These are phyloP conservation scores for Yponomeuta cagnagella DNA, from an alignment of 2,888 invertebrate genomes.

Conservation along the genomic window DNA sequence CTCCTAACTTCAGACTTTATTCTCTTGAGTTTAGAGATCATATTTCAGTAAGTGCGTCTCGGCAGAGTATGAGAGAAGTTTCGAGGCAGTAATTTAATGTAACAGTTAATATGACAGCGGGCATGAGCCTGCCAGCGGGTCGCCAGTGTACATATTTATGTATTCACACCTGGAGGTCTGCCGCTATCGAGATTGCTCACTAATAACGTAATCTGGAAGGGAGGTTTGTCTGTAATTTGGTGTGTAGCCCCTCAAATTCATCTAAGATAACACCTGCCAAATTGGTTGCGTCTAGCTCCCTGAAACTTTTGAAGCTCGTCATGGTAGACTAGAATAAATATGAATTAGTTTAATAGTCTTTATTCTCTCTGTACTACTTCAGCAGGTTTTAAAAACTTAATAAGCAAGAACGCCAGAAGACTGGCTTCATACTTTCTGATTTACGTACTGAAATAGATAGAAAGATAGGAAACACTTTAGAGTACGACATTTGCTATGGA, in stretches of 20 bases:
- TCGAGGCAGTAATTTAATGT: constrained; percentile 67
- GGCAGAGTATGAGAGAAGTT: constrained; percentile 10
- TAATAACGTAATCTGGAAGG: not conserved
- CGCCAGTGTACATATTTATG: constrained; percentile 70
- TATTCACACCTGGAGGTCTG: constrained; percentile 74
- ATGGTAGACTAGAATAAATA: too few species aligned
- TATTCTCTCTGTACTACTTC: too few species aligned
- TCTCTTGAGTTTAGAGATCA: not conserved
- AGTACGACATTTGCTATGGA: too few species aligned
- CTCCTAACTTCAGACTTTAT: not conserved
- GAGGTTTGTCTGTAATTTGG: not conserved
- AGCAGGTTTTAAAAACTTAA: too few species aligned
- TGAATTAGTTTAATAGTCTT: too few species aligned
- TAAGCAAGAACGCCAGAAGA: too few species aligned
- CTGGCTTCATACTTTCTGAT: too few species aligned
- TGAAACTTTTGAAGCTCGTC: not conserved
- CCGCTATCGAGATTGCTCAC: constrained; percentile 35
- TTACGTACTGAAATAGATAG: too few species aligned
- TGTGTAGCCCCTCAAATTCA: not conserved
- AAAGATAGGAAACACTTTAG: too few species aligned
- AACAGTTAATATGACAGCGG: constrained; percentile 75
- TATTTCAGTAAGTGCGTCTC: not conserved
- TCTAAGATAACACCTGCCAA: not conserved
- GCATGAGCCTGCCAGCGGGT: constrained; percentile 73
- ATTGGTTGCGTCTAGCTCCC: not conserved